Percentiles rank a stretch among this genome's conserved stretches.
These are phyloP conservation scores for Melinaea marsaeus DNA, from an alignment of 2,888 invertebrate species.

Conservation along the genomic window DNA sequence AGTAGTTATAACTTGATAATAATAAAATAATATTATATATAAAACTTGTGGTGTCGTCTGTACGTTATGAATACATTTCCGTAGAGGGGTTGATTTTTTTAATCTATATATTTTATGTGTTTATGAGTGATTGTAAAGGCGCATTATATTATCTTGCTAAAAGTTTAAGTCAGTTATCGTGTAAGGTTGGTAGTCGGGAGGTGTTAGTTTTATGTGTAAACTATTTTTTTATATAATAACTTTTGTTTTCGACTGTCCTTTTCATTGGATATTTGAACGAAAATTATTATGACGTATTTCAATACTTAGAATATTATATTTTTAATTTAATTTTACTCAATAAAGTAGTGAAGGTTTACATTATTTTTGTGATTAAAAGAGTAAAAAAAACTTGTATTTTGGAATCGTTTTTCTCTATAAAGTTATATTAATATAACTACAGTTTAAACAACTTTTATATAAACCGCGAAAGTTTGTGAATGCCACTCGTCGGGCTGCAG, in stretches of 20 bases:
- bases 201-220: slow-evolving; percentile 23
- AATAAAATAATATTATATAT: not conserved
- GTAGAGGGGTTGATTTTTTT: slow-evolving; percentile 49
- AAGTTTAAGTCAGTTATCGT: slow-evolving; percentile 35
- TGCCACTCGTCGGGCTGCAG: slow-evolving; percentile 21
- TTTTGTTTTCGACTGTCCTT: no score
- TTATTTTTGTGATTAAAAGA: no score
- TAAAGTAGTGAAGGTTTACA: no score
- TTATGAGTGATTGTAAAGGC: slow-evolving; percentile 53
- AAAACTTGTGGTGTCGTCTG: slow-evolving; percentile 18
- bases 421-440: not conserved
- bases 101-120: slow-evolving; percentile 46
- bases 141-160: slow-evolving; percentile 45
- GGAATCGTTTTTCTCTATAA: no score
- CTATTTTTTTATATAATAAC: slow-evolving; percentile 7
- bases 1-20: no score
- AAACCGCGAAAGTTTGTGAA: slow-evolving; percentile 17
- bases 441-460: slow-evolving; percentile 4
- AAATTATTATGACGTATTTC: no score
- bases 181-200: slow-evolving; percentile 39
- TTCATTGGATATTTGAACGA: no score
- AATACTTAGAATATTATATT: no score
- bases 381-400: no score
- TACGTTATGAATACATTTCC: slow-evolving; percentile 45
- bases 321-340: no score